Conservation (phyloP, 2,113 vertebrate genomes). For the Rhinopithecus roxellana region DNA sequence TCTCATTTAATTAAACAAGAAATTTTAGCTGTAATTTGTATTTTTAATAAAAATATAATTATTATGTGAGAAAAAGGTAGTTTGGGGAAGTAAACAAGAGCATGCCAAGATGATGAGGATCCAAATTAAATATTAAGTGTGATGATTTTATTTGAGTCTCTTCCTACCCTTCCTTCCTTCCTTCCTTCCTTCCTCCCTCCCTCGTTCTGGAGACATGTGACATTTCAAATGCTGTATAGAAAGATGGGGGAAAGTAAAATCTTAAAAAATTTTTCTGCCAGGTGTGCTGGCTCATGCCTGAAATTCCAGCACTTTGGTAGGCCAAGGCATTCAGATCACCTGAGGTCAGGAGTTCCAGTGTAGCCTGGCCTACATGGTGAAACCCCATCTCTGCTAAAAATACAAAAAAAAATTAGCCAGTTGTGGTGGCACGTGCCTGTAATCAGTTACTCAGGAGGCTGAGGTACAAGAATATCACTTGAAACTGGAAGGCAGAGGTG, state of each 20-base stretch:
- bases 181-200: fast-evolving
- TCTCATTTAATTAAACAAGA: background rate
- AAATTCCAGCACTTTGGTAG: too few species aligned
- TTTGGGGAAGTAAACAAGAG: background rate
- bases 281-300: too few species aligned
- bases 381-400: too few species aligned
- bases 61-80: background rate
- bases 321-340: too few species aligned
- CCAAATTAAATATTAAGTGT: background rate
- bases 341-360: too few species aligned
- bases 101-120: background rate
- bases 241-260: background rate
- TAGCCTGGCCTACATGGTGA: too few species aligned
- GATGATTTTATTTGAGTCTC: background rate
- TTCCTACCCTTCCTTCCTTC: background rate
- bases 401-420: too few species aligned
- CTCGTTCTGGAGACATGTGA: background rate
- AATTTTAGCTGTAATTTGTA: background rate
- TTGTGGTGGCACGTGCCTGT: too few species aligned
- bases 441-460: too few species aligned
- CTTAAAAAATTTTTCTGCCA: background rate
- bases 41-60: background rate
- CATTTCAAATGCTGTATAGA: background rate
- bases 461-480: too few species aligned
- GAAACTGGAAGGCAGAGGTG: too few species aligned